A percentile compares a stretch with the other conserved stretches of the same genome.
Evolutionary conservation across 2,888 invertebrate genomes (phyloP).

Genomic region (Parnassius apollo): DNA sequence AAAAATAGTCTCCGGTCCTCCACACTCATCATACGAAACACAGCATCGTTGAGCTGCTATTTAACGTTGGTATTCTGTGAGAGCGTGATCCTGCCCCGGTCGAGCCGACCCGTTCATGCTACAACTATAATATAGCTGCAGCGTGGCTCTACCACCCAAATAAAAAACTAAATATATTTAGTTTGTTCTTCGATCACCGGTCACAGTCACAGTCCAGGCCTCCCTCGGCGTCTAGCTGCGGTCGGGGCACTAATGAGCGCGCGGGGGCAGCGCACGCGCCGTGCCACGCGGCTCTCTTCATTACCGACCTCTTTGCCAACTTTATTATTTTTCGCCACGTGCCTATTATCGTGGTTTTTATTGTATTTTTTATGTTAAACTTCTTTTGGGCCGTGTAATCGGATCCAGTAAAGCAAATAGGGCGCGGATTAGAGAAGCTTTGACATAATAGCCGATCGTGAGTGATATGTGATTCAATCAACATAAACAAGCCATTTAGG

Average conservation of each 20-base stretch:
- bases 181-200: conserved; percentile 13
- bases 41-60: too few relatives aligned
- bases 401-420: conserved; percentile 50
- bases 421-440: conserved; percentile 45
- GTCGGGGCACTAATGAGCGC: conserved; percentile 46
- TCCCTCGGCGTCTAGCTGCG: conserved; percentile 38
- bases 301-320: conserved; percentile 63
- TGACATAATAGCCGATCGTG: conserved; percentile 48
- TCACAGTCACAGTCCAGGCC: conserved; percentile 13
- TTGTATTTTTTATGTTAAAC: conserved; percentile 46
- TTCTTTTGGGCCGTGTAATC: conserved; percentile 59
- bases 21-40: too few relatives aligned
- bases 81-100: too few relatives aligned
- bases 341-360: conserved; percentile 64
- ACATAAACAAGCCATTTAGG: conserved; percentile 68
- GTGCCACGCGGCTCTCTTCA: conserved; percentile 63
- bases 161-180: background rate
- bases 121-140: too few relatives aligned
- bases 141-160: too few relatives aligned
- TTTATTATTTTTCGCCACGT: conserved; percentile 76
- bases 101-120: too few relatives aligned
- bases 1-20: too few relatives aligned
- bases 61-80: too few relatives aligned
- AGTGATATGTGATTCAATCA: conserved; percentile 68
- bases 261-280: conserved; percentile 44